Percentiles rank a stretch among this genome's conserved stretches.
phyloP scores from a whole-genome alignment of 1,140 invertebrate genomes.

The Drosophila equinoxialis region DNA sequence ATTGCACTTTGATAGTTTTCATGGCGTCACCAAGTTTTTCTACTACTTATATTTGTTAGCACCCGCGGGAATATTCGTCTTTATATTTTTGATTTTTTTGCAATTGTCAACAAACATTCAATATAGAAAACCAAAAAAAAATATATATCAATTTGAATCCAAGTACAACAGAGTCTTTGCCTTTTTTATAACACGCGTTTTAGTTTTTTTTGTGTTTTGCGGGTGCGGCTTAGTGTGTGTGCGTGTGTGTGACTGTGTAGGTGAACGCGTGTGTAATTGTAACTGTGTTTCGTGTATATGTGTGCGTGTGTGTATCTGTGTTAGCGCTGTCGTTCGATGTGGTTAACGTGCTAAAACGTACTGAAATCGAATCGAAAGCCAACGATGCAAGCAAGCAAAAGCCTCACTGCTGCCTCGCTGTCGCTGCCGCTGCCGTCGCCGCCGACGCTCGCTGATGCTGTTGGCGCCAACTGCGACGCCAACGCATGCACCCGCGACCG shows the following conservation, averaged over 20 bases:
- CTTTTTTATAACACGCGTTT: slow-evolving; percentile 13
- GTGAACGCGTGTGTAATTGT: too few species aligned
- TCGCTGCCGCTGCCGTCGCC: slow-evolving; percentile 32
- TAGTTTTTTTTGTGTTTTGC: neutral
- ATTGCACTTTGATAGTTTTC: slow-evolving; percentile 30
- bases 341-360: slow-evolving; percentile 73
- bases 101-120: too few species aligned
- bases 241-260: slow-evolving; percentile 6
- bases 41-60: neutral
- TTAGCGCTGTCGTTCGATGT: slow-evolving; percentile 61
- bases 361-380: slow-evolving; percentile 63
- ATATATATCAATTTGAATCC: neutral
- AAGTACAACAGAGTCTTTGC: neutral
- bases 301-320: slow-evolving; percentile 31
- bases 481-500: slow-evolving; percentile 40
- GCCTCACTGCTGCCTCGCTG: slow-evolving; percentile 50
- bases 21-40: neutral
- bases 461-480: slow-evolving; percentile 28
- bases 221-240: slow-evolving; percentile 1
- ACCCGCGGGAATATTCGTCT: neutral
- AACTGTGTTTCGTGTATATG: slow-evolving; percentile 17
- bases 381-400: slow-evolving; percentile 72
- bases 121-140: neutral
- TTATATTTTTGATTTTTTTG: neutral
- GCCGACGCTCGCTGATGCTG: too few species aligned